phyloP scores from a whole-genome alignment of 1,140 invertebrate species.

The Sinella curviseta region DNA sequence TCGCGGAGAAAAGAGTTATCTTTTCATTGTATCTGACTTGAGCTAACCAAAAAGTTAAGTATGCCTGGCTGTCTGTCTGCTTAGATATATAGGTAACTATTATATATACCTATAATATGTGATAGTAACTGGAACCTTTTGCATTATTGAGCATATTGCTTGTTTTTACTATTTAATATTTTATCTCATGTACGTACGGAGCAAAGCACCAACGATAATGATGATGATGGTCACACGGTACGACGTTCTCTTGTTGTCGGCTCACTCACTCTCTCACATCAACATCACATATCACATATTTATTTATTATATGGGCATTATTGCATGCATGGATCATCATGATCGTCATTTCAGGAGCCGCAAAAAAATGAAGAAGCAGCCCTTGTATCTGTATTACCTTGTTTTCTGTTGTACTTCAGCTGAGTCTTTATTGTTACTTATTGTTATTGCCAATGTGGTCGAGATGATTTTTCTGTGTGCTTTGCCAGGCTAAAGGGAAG shows the following conservation, averaged over 20 bases:
- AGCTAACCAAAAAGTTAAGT: background rate
- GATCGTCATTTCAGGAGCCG: no score
- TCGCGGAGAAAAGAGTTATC: no score
- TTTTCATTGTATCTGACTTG: background rate
- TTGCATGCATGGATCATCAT: background rate
- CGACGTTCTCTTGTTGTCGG: background rate
- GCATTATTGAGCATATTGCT: background rate
- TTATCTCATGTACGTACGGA: background rate
- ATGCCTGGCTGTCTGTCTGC: no score
- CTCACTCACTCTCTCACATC: background rate
- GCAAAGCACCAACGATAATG: background rate
- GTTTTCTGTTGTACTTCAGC: background rate
- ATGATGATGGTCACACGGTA: conserved; percentile 18
- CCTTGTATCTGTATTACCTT: background rate
- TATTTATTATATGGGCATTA: no score
- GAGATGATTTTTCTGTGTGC: no score
- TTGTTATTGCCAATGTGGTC: no score
- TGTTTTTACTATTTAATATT: background rate
- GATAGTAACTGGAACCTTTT: background rate
- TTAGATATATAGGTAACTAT: no score
- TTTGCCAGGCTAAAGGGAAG: no score
- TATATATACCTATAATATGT: no score
- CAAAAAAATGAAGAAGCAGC: no score
- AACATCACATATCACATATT: background rate
- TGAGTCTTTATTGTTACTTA: no score